Conservation (phyloP, 2,888 invertebrate species). For the Ophraella communa region DNA sequence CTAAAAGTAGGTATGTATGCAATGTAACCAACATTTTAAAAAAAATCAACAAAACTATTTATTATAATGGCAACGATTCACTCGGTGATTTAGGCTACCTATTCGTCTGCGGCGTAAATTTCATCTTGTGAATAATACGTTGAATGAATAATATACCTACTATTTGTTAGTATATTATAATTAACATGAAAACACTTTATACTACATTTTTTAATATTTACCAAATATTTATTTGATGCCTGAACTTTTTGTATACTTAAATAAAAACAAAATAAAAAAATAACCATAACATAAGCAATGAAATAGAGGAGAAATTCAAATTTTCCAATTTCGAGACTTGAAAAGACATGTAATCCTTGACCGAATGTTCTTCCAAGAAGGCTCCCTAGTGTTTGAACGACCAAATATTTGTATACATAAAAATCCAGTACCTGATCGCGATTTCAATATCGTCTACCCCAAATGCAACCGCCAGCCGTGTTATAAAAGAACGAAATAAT, state of each 20-base stretch:
- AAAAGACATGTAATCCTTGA: neutral
- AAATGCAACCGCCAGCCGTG: neutral
- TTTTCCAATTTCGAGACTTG: neutral
- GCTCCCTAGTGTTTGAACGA: neutral
- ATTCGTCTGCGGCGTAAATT: too few relatives aligned
- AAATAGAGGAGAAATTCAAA: neutral
- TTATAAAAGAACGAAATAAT: constrained; percentile 33
- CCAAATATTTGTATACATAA: constrained; percentile 6
- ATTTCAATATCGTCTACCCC: constrained; percentile 17
- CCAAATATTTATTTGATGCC: too few relatives aligned
- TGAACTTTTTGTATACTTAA: neutral
- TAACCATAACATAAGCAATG: neutral
- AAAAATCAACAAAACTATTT: too few relatives aligned
- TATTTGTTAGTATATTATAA: too few relatives aligned
- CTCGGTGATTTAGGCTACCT: too few relatives aligned
- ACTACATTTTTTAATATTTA: too few relatives aligned
- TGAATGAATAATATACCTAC: too few relatives aligned
- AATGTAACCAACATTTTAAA: too few relatives aligned
- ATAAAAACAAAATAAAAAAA: neutral
- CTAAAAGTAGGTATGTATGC: too few relatives aligned
- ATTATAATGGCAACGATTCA: too few relatives aligned
- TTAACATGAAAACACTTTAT: too few relatives aligned
- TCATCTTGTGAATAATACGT: too few relatives aligned
- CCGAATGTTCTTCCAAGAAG: neutral
- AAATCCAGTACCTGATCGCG: constrained; percentile 15